Conservation (phyloP, 1,140 invertebrate species). For the Micrasema minimum region DNA sequence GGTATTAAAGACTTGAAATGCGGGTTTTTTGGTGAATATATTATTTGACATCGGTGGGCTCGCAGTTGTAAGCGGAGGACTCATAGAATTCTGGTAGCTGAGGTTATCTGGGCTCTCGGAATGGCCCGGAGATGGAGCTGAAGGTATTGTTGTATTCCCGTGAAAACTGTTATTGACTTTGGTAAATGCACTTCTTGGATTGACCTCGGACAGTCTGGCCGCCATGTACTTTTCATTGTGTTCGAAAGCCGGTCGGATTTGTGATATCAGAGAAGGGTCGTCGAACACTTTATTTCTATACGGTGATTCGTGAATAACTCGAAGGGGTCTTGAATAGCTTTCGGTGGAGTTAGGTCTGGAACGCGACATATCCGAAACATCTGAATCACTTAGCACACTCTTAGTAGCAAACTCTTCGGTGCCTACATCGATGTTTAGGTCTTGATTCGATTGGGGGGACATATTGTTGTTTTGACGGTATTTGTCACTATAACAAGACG, state of each 20-base stretch:
- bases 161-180: slow-evolving; percentile 72
- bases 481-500: slow-evolving; percentile 56
- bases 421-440: slow-evolving; percentile 67
- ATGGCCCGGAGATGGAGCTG: slow-evolving; percentile 70
- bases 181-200: slow-evolving; percentile 79
- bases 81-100: slow-evolving; percentile 80
- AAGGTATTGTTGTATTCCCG: slow-evolving; percentile 23
- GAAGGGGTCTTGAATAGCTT: slow-evolving; percentile 61
- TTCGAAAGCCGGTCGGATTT: slow-evolving; percentile 64
- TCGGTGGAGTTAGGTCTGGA: slow-evolving; percentile 65
- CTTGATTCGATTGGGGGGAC: slow-evolving; percentile 63
- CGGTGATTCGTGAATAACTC: slow-evolving; percentile 61
- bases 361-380: slow-evolving; percentile 63
- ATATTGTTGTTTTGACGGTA: slow-evolving; percentile 63
- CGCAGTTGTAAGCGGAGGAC: slow-evolving; percentile 72
- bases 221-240: slow-evolving; percentile 57
- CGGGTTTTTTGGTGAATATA: slow-evolving; percentile 58
- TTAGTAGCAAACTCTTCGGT: slow-evolving; percentile 65
- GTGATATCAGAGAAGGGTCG: slow-evolving; percentile 68
- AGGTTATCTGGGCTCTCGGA: slow-evolving; percentile 79
- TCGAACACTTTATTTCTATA: slow-evolving; percentile 71
- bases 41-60: slow-evolving; percentile 62
- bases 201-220: slow-evolving; percentile 60
- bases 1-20: slow-evolving; percentile 62
- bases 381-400: slow-evolving; percentile 65